These are phyloP conservation scores for Porites cylindrica DNA, from an alignment of 92 coral and sea anemone genomes.

Conservation along the genomic window DNA sequence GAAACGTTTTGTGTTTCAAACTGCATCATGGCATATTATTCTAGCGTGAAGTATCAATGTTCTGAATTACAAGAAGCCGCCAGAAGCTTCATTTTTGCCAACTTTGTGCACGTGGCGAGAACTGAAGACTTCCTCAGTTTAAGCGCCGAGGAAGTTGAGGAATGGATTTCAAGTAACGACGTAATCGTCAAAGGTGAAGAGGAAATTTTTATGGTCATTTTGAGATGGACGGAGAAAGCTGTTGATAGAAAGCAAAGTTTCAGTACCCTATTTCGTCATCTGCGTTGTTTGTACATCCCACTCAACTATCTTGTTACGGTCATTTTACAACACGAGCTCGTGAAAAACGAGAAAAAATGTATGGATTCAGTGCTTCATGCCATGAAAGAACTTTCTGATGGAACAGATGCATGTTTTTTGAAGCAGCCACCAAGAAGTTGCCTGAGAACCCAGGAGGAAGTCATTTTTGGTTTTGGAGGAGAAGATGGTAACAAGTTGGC, in stretches of 20 bases:
- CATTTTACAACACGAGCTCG: not conserved
- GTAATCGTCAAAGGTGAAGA: not conserved
- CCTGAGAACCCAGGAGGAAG: not conserved
- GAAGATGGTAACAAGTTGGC: not conserved
- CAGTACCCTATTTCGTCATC: not conserved
- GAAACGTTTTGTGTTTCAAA: not conserved
- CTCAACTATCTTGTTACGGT: not conserved
- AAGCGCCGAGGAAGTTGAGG: not conserved
- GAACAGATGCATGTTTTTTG: not conserved
- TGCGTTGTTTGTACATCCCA: not conserved
- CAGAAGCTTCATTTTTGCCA: not conserved
- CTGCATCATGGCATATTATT: not conserved
- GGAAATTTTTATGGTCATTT: not conserved
- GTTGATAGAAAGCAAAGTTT: not conserved
- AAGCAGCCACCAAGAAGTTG: not conserved
- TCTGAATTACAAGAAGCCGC: not conserved
- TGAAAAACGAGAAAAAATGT: not conserved
- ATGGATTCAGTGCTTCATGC: not conserved
- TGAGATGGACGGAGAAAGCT: not conserved
- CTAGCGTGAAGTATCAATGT: not conserved
- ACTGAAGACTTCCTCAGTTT: not conserved
- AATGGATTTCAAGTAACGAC: conserved; percentile 3
- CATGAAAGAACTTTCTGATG: not conserved
- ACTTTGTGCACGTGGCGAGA: not conserved
- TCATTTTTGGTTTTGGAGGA: not conserved